phyloP scores from a whole-genome alignment of 2,888 invertebrate genomes.

The Tetranychus truncatus region DNA sequence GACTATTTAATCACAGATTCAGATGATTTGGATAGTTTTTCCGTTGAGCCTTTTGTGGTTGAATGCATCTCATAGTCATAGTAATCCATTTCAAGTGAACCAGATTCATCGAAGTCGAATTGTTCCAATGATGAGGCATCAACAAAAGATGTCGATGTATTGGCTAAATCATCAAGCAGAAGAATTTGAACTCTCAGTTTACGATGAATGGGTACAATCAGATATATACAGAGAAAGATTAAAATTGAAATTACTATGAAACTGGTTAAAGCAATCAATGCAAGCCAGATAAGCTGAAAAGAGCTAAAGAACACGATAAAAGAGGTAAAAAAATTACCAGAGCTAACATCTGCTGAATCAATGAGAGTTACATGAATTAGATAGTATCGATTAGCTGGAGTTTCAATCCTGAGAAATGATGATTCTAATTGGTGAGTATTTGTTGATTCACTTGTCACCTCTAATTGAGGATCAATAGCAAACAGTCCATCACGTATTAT shows the following conservation, averaged over 20 bases:
- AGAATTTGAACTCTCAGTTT: slow-evolving; percentile 12
- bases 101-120: slow-evolving; percentile 15
- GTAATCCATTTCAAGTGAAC: slow-evolving; percentile 21
- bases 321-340: background rate
- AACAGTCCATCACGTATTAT: slow-evolving; percentile 13
- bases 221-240: background rate
- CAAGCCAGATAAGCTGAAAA: background rate
- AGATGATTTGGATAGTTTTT: background rate
- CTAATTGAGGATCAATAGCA: slow-evolving; percentile 14
- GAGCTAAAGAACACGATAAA: background rate
- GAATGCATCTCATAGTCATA: slow-evolving; percentile 14
- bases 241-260: background rate
- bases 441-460: slow-evolving; percentile 8
- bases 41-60: background rate
- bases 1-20: background rate
- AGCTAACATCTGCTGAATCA: no score
- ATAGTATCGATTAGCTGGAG: background rate
- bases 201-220: background rate
- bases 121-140: slow-evolving; percentile 8
- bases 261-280: background rate
- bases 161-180: background rate
- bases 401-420: slow-evolving; percentile 11
- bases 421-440: slow-evolving; percentile 14
- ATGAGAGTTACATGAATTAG: background rate
- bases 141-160: slow-evolving; percentile 12